Base-by-base conservation (phyloP, 2,113 vertebrate species). In the Pygoscelis antarcticus region DNA sequence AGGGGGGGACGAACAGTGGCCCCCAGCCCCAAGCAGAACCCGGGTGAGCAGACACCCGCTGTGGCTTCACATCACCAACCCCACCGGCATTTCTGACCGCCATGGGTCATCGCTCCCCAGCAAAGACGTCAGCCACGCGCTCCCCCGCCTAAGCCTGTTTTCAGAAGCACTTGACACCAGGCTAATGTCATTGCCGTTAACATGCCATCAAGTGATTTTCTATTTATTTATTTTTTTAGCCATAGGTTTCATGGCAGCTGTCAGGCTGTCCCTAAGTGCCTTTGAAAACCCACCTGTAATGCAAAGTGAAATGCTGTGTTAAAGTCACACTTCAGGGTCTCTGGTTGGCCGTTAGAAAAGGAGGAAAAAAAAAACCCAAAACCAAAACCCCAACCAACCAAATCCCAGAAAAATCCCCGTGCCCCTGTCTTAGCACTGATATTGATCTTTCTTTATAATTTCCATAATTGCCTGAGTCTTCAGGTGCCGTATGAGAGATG, bases 391-490 rank as follows among this genome's bases (percentile, higher is more conserved):
- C 12, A 49, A 85, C 3, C 9, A 42, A 29, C 8, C 5, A 16
- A 22, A 23, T 9, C 19, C 4, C 8, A 1, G 13, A 10, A 61
- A 40, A 40, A 81, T 17, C 23, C 30, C 54, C 47, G 7, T 79
- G 57, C 25, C 74, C 66, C 47, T n/a, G 5, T 71, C 54, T 79
- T 90, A 96, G 51, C n/a, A 68, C 40, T 47, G 80, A 79, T 87
- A 94, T 72, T 77, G 62, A 83, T 91, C 96, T 94, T 96, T 76
- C 79, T 96, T 76, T 77, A 47, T 65, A 77, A 57, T 89, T 85
- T 85, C 83, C 57, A 55, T 82, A 72, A 70, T 90, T 81, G 21
- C 78, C 93, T 84, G 83, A 94, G 65, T 86, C 72, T 89, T 94
- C 76, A 79, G 32, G 57, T 79, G 76, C 38, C 17, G 0, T 52